These are phyloP conservation scores for Achlya flavicornis DNA, from an alignment of 2,888 invertebrate genomes.

Conservation along the genomic window DNA sequence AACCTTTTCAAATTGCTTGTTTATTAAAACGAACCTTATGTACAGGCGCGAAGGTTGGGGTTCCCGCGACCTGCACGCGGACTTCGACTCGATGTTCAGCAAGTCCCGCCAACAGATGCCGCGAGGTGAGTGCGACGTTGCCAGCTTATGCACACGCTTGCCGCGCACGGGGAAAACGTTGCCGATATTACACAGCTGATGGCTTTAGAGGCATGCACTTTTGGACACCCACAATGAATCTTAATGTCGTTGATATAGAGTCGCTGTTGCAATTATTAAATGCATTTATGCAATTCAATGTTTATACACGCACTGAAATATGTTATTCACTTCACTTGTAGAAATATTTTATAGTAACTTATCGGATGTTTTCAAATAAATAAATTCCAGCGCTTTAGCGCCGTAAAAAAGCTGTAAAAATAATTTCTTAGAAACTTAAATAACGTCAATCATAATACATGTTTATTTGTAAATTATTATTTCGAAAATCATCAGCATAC, in stretches of 20 bases:
- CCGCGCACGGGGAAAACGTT: slow-evolving; percentile 69
- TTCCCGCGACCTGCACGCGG: slow-evolving; percentile 88
- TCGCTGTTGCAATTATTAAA: background rate
- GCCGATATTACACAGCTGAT: slow-evolving; percentile 55
- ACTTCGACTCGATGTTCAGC: slow-evolving; percentile 89
- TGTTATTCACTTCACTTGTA: background rate
- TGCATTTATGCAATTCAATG: background rate
- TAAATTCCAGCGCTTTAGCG: background rate
- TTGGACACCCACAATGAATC: slow-evolving; percentile 4
- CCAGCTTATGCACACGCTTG: slow-evolving; percentile 46
- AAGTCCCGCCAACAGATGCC: slow-evolving; percentile 84
- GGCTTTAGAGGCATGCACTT: slow-evolving; percentile 29
- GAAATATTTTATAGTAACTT: background rate
- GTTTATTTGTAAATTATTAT: background rate
- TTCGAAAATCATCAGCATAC: background rate
- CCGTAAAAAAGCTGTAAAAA: background rate
- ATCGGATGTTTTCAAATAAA: background rate
- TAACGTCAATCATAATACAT: background rate
- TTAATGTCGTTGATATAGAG: background rate
- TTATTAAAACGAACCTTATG: background rate
- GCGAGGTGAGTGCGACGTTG: slow-evolving; percentile 85
- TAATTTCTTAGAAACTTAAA: background rate
- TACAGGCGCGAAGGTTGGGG: slow-evolving; percentile 80
- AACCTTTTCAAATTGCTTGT: too few relatives aligned
- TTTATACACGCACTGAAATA: background rate